Percentiles rank a stretch among this genome's conserved stretches.
These are phyloP conservation scores for Peromyscus polionotus DNA, from an alignment of 2,113 vertebrate genomes.

Conservation along the genomic window DNA sequence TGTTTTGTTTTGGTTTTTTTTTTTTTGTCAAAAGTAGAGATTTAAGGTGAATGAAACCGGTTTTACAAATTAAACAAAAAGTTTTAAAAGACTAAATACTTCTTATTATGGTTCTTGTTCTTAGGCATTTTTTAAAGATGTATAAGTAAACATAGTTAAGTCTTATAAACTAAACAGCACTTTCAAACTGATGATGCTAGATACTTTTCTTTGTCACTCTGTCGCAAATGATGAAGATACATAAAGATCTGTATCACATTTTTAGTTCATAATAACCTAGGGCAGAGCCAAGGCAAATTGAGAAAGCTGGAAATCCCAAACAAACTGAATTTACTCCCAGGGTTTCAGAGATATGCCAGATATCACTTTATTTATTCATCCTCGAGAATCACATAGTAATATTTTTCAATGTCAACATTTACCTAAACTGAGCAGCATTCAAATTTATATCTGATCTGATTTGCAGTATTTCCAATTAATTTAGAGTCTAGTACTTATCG, in stretches of 20 bases:
- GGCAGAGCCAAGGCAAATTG: background rate
- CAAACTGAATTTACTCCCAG: slow-evolving; percentile 15
- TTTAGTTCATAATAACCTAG: background rate
- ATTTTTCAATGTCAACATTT: slow-evolving; percentile 11
- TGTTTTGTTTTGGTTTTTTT: background rate
- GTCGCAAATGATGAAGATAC: slow-evolving; percentile 3
- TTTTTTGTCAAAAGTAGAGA: background rate
- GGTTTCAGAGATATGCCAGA: background rate
- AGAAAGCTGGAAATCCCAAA: slow-evolving; percentile 41
- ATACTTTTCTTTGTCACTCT: background rate
- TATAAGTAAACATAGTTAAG: background rate
- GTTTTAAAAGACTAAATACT: background rate
- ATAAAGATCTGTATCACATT: background rate
- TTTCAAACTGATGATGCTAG: background rate
- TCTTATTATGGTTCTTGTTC: background rate
- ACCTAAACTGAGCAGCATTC: background rate
- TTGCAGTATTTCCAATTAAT: slow-evolving; percentile 47
- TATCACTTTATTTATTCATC: slow-evolving; percentile 32
- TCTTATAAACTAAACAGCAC: background rate
- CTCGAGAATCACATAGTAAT: slow-evolving; percentile 35
- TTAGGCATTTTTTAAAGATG: background rate
- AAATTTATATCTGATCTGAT: background rate
- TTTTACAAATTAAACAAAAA: background rate
- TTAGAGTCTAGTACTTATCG: slow-evolving; percentile 2
- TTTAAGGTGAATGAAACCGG: background rate